Evolutionary conservation across 2,113 vertebrate species (phyloP), one percentile per base, ranked within the genome.

Genomic region (Columbina picui): DNA sequence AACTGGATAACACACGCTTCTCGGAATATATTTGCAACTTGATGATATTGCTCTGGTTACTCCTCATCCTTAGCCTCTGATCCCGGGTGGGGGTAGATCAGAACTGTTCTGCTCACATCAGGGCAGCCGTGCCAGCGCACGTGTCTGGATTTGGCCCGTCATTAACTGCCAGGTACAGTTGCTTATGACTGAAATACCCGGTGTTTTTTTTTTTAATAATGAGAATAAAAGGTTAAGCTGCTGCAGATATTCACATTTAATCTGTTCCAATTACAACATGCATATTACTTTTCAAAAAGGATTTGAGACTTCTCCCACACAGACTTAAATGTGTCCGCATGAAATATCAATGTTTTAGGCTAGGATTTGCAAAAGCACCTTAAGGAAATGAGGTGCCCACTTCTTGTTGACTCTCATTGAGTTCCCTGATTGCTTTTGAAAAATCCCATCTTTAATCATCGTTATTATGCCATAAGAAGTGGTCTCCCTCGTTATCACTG

Each of bases 201-300:
- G 53, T 45, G 60, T 8, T 53, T 59, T 43, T 27, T 50, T 39
- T 50, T 52, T 53, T 27, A 90, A 95, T 78, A 61, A 85, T 39
- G 67, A 82, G 69, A 93, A 61, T 76, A 79, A 91, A 81, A 95
- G 93, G 95, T 96, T 95, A 95, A 93, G 74, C 93, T 84, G 45
- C 81, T 80, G 71, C 61, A 85, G 87, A 79, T 86, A 90, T 89
- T 85, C 65, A 9, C 73, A 69, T 84, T 89, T 96, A 95, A 93
- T 97, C 89, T 93, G 53, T 68, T 93, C 80, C 91, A 93, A 95
- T 94, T 96, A 91, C 74, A 91, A 89, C 82, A 91, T 89, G 81
- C 70, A 73, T 60, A 91, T 65, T 60, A 61, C 67, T 91, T 89
- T 87, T 89, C 87, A 69, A 73, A 87, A 89, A 87, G 89, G 91